Base-by-base conservation (phyloP, 2,113 vertebrate genomes). In the Hoplias malabaricus region DNA sequence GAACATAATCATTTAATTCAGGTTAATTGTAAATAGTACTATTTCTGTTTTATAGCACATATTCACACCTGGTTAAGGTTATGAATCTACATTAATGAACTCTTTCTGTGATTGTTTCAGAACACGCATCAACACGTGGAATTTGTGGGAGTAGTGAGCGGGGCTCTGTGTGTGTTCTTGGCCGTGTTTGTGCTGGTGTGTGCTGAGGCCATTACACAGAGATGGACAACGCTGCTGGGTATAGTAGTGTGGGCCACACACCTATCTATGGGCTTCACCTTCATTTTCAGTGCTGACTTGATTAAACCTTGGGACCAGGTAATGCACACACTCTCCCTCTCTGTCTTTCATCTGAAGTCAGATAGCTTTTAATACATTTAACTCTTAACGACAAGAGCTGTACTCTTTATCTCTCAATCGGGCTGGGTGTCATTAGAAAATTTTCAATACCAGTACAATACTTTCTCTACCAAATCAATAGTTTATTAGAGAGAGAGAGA, bases 281-380 rank as follows among this genome's bases (percentile, higher is more conserved):
- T 96, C 82, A 90, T 96, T 34, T 95, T 94, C 84, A 86, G 89
- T 21, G 63, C 80, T 0, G 46, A 56, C 2, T 11, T 38, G 61
- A 83, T 91, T 69, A 56, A 86, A 10, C 86, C 92, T 1, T 97
- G 95, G 96, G 95, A 97, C 23, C 97, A 98, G 96, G 98, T 99
- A 90, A 50, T 33, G 10, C 29, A 50, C 21, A 59, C 1, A 42
- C 48, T 21, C 62, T 42, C 25, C 27, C 70, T 40, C 48, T n/a
- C n/a, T n/a, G n/a, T n/a, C n/a, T n/a, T n/a, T n/a, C n/a, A n/a
- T n/a, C n/a, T n/a, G n/a, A n/a, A n/a, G n/a, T n/a, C n/a, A n/a
- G n/a, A n/a, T n/a, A n/a, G n/a, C n/a, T n/a, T n/a, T n/a, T n/a
- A n/a, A n/a, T n/a, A n/a, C n/a, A n/a, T n/a, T n/a, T n/a, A n/a